Percentiles rank a stretch among this genome's conserved stretches.
Evolutionary conservation across 2,888 invertebrate genomes (phyloP).

Genomic region (Diarsia rubi): DNA sequence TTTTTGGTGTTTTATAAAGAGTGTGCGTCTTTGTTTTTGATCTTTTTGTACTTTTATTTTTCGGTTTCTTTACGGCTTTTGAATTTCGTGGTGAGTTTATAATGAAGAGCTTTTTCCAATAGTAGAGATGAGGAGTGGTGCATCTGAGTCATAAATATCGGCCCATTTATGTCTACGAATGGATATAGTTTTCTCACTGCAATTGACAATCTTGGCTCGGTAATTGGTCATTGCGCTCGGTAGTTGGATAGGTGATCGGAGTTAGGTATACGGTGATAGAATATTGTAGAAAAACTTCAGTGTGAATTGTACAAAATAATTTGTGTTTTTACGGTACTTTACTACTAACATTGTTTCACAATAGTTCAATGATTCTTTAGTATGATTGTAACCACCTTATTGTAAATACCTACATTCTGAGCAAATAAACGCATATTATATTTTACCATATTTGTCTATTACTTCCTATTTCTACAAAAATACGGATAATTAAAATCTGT

Average conservation of each 20-base stretch:
- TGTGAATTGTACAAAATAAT: neutral
- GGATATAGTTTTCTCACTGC: constrained; percentile 21
- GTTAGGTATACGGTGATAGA: neutral
- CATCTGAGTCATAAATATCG: neutral
- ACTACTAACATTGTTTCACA: neutral
- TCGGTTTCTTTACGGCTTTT: neutral
- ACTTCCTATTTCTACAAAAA: neutral
- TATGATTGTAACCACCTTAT: too few species aligned
- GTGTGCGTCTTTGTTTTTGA: constrained; percentile 18
- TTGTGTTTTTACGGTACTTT: neutral
- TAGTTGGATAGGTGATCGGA: neutral
- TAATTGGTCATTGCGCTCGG: constrained; percentile 37
- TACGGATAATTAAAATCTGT: too few species aligned
- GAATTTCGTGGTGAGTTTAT: neutral
- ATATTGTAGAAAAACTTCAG: neutral
- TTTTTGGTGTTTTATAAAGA: constrained; percentile 32
- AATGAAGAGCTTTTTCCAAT: neutral
- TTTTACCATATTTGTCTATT: neutral
- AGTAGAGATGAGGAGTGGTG: neutral
- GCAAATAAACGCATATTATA: too few species aligned
- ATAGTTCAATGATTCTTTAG: too few species aligned
- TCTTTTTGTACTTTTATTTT: constrained; percentile 32
- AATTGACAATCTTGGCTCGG: constrained; percentile 50
- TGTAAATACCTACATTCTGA: too few species aligned
- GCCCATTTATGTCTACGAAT: neutral